These are phyloP conservation scores for Hiodon alosoides DNA, from an alignment of 2,113 vertebrate species.

Conservation along the genomic window DNA sequence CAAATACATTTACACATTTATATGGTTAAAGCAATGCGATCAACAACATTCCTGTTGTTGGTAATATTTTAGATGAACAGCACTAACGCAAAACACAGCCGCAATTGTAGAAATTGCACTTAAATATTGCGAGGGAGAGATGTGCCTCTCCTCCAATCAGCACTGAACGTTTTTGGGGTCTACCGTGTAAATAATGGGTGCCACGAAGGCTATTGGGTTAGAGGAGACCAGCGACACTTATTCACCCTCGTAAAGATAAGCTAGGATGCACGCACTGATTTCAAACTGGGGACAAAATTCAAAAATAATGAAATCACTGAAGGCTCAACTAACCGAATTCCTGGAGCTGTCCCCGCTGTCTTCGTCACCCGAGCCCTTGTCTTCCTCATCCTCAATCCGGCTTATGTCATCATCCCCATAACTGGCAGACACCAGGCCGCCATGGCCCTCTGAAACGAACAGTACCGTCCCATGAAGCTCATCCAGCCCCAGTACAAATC, in stretches of 20 bases:
- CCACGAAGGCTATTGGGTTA: neutral
- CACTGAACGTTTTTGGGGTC: too few relatives aligned
- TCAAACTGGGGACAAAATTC: neutral
- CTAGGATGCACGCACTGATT: neutral
- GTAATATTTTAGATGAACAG: too few relatives aligned
- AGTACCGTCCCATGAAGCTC: neutral
- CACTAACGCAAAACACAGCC: too few relatives aligned
- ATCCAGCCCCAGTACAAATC: neutral
- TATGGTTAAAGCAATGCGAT: too few relatives aligned
- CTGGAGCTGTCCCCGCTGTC: slow-evolving; percentile 81
- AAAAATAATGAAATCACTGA: neutral
- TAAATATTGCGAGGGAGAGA: too few relatives aligned
- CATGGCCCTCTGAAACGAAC: slow-evolving; percentile 58
- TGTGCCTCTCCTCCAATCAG: too few relatives aligned
- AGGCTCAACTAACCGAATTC: slow-evolving; percentile 73
- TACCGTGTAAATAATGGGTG: too few relatives aligned
- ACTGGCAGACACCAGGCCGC: slow-evolving; percentile 75
- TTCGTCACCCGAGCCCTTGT: slow-evolving; percentile 76
- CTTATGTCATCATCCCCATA: slow-evolving; percentile 82
- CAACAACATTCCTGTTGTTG: too few relatives aligned
- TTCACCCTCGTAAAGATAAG: too few relatives aligned
- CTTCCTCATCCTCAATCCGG: slow-evolving; percentile 60
- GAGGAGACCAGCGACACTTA: neutral
- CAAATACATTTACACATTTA: too few relatives aligned
- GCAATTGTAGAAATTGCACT: too few relatives aligned